Base-by-base conservation (phyloP, 2,113 vertebrate species). In the Pseudois nayaur region DNA sequence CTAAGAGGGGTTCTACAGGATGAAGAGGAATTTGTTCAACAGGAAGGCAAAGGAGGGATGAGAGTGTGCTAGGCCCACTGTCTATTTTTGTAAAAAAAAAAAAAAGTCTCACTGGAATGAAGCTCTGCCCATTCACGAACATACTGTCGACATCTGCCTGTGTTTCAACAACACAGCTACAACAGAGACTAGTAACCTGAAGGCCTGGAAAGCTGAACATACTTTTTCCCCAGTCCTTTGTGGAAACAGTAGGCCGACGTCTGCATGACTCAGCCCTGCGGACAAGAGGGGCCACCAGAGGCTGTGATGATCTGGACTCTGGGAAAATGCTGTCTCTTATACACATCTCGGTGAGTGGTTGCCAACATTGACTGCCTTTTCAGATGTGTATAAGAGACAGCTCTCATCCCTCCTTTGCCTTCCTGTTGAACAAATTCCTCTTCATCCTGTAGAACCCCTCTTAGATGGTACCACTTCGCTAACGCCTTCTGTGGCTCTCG, bases 151-250 rank as follows among this genome's bases (percentile, higher is more conserved):
- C 31, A 55, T n/a, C 43, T 57, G 79, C 33, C 79, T 94, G 33
- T 40, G 13, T 27, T 33, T 0, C 3, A 45, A 43, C 9, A 45
- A 3, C 27, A 25, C 8, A 40, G 25, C 2, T 16, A 17, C 0
- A 2, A 50, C 57, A 50, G 25, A 60, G 48, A 36, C 1, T 81
- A 17, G 27, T 11, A 1, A 54, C 23, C 36, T 45, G 8, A 27
- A 16, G 48, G 79, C 40, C 31, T 8, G 0, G 3, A 48, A 50
- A 55, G 31, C 1, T 27, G 54, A 23, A 29, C 2, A 3, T 27
- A 71, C 21, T 40, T 43, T 21, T 31, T 2, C 3, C 13, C 21
- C 16, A 23, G 36, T 15, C 85, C 50, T 43, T 48, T 31, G 40
- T 16, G 87, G 57, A 11, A 36, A 57, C 16, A n/a, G 31, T 27